Evolutionary conservation across 2,888 invertebrate genomes (phyloP).

Genomic region (Eucera pruinosa): DNA sequence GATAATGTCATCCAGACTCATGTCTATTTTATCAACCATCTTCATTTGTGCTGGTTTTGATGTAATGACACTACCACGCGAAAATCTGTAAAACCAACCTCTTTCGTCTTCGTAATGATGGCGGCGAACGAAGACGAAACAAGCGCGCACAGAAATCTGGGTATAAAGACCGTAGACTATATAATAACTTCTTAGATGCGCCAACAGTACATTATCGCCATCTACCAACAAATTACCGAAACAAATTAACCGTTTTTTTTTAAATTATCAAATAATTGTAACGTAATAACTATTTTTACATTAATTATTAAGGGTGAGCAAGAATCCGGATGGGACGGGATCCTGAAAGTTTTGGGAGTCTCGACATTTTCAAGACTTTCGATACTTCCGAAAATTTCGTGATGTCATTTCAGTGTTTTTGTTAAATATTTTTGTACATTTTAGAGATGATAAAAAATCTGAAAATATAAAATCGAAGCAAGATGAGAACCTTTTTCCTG

Average conservation of each 20-base stretch:
- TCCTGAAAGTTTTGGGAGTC: no score
- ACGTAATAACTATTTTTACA: no score
- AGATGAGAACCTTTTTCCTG: no score
- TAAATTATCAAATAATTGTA: neutral
- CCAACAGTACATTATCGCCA: neutral
- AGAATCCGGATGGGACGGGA: no score
- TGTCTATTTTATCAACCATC: constrained; percentile 98
- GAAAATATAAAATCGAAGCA: no score
- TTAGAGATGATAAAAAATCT: no score
- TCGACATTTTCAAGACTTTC: no score
- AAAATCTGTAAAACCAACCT: constrained; percentile 67
- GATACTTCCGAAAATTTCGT: no score
- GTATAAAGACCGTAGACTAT: constrained; percentile 49
- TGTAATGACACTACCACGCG: constrained; percentile 40
- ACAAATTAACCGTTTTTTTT: constrained; percentile 13
- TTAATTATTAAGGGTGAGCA: no score
- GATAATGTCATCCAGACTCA: constrained; percentile 98
- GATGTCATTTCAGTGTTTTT: no score
- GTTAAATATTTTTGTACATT: no score
- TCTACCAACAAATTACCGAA: neutral
- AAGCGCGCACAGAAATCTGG: constrained; percentile 64
- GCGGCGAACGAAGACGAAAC: constrained; percentile 69
- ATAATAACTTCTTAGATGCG: neutral
- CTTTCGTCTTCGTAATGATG: constrained; percentile 64
- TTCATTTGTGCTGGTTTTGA: constrained; percentile 81